phyloP scores from a whole-genome alignment of 2,888 invertebrate species.

The Gerris lacustris region DNA sequence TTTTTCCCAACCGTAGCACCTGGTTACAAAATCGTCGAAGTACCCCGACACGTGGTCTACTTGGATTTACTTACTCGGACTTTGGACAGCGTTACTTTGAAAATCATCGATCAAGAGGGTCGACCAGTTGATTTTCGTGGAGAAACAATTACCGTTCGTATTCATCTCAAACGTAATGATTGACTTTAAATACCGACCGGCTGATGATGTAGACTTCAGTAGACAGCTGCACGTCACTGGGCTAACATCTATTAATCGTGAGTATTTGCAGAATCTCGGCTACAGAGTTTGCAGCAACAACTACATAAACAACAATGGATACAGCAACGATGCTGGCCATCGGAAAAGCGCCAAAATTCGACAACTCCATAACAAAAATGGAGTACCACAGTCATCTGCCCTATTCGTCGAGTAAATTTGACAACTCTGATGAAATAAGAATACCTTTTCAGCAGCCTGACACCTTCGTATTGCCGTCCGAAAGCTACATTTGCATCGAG shows the following conservation, averaged over 20 bases:
- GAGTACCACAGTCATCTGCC: conserved; percentile 30
- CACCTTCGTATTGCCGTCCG: conserved; percentile 31
- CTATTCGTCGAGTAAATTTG: conserved; percentile 28
- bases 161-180: conserved; percentile 9
- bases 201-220: not conserved
- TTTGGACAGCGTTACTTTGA: conserved; percentile 13
- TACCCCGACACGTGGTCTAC: conserved; percentile 17
- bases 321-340: conserved; percentile 17
- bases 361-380: conserved; percentile 14
- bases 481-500: conserved; percentile 29
- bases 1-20: conserved; percentile 18
- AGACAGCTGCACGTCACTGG: not conserved
- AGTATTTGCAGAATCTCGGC: not conserved
- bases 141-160: conserved; percentile 15
- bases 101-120: conserved; percentile 18
- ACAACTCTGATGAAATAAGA: conserved; percentile 34
- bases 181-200: not conserved
- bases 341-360: conserved; percentile 17
- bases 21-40: conserved; percentile 17
- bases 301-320: not conserved
- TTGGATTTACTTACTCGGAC: conserved; percentile 7
- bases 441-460: conserved; percentile 33
- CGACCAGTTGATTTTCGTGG: conserved; percentile 14
- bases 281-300: not conserved
- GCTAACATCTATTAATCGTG: not conserved